These are phyloP conservation scores for Nematolebias whitei DNA, from an alignment of 2,113 vertebrate genomes.

Conservation along the genomic window DNA sequence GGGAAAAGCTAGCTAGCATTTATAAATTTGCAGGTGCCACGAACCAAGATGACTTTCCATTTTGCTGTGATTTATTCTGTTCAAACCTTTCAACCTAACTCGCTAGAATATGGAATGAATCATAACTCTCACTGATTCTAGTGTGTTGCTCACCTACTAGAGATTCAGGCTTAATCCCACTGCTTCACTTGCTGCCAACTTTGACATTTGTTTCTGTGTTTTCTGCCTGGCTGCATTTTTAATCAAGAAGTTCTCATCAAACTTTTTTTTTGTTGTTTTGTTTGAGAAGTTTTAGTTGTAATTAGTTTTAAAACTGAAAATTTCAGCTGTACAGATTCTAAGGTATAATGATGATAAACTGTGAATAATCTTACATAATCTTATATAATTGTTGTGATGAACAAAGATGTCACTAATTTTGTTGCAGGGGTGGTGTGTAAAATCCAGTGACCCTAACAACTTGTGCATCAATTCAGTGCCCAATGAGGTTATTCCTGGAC, in stretches of 20 bases:
- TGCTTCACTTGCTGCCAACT: slow-evolving; percentile 51
- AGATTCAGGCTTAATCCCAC: slow-evolving; percentile 47
- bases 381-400: background rate
- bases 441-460: slow-evolving; percentile 79
- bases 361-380: background rate
- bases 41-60: slow-evolving; percentile 21
- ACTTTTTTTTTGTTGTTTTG: background rate
- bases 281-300: background rate
- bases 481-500: slow-evolving; percentile 85
- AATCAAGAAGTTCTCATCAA: slow-evolving; percentile 26
- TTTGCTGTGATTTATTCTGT: slow-evolving; percentile 39
- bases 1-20: background rate
- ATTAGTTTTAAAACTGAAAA: background rate
- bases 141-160: slow-evolving; percentile 46
- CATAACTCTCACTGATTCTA: slow-evolving; percentile 42
- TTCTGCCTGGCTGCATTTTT: slow-evolving; percentile 38
- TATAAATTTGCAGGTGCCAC: slow-evolving; percentile 11
- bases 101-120: slow-evolving; percentile 52
- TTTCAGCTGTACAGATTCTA: background rate
- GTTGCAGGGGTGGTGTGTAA: slow-evolving; percentile 86
- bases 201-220: slow-evolving; percentile 63
- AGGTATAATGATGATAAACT: background rate
- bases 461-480: slow-evolving; percentile 80
- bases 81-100: slow-evolving; percentile 26
- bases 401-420: slow-evolving; percentile 59